Base-by-base conservation (phyloP, 64 coral and sea anemone genomes). In the Dendrophyllia cribrosa region DNA sequence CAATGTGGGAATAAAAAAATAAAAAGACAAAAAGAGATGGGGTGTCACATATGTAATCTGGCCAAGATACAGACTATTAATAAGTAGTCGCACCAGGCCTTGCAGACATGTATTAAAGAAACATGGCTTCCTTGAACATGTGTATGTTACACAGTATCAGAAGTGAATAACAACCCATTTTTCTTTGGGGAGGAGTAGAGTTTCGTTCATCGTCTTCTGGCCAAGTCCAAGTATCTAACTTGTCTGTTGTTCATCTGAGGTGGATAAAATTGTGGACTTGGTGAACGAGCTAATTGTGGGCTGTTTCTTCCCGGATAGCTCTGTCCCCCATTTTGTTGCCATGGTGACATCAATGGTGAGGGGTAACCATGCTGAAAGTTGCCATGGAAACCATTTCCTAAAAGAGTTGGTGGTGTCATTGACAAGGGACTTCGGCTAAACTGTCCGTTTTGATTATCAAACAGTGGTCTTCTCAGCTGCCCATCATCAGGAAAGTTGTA, bases 251-350 rank as follows among this genome's bases (percentile, higher is more conserved):
- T 23, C 14, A 23, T 59, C 7, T 14, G 10, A 45, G 9, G 44
- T 80, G 52, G 77, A 44, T 3, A 22, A 44, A 62, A 80, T 61
- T 46, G 55, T 7, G 53, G 52, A 58, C 51, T 59, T 13, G 51
- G 50, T 58, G 50, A 78, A 58, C 14, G 77, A 80, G 22, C 23
- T 43, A 22, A 61, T 19, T 62, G 77, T 43, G 58, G 55, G 5
- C 56, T 61, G 25, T 16, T 25, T 44, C 77, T 62, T 61, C 53
- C 22, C 13, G 23, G 23, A 60, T 22, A 66, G 10, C 45, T 43
- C 48, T 46, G 43, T 67, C 59, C 61, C 62, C 24, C 58, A 81
- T 81, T 62, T 50, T 83, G 61, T 83, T 83, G 79, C 79, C 79
- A 83, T 83, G 79, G 60, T 64, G 79, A 83, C n/a, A 43, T 63